Percentiles rank a stretch among this genome's conserved stretches.
phyloP scores from a whole-genome alignment of 2,888 invertebrate genomes.

The Conops quadrifasciatus region DNA sequence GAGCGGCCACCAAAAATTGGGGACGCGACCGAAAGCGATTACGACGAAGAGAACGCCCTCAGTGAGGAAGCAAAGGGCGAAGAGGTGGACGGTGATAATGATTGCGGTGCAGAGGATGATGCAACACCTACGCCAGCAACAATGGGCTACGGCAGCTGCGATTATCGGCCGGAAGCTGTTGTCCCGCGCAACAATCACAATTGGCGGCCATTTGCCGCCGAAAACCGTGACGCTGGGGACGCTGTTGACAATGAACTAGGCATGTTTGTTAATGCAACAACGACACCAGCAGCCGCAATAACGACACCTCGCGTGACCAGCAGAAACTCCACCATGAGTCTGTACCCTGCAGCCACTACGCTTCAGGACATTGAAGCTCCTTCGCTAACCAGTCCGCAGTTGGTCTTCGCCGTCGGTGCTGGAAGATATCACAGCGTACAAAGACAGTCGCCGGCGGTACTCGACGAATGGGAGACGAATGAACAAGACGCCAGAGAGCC shows the following conservation, averaged over 20 bases:
- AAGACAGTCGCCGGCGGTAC: conserved; percentile 26
- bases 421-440: conserved; percentile 47
- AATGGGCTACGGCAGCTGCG: background rate
- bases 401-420: conserved; percentile 45
- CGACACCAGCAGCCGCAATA: background rate
- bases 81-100: background rate
- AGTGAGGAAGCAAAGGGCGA: too few species aligned
- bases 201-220: background rate
- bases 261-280: background rate
- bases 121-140: conserved; percentile 26
- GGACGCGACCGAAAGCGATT: background rate
- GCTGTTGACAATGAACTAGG: background rate
- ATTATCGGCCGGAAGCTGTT: background rate
- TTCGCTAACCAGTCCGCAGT: conserved; percentile 56
- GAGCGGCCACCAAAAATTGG: conserved; percentile 48
- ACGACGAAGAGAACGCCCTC: background rate
- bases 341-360: conserved; percentile 51
- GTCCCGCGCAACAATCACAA: background rate
- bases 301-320: background rate
- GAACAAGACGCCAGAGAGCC: background rate
- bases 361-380: conserved; percentile 56
- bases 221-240: background rate
- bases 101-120: background rate
- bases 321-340: conserved; percentile 12
- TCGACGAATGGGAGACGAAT: conserved; percentile 4